These are phyloP conservation scores for Eupelmus urozonus DNA, from an alignment of 2,888 invertebrate species.

Conservation along the genomic window DNA sequence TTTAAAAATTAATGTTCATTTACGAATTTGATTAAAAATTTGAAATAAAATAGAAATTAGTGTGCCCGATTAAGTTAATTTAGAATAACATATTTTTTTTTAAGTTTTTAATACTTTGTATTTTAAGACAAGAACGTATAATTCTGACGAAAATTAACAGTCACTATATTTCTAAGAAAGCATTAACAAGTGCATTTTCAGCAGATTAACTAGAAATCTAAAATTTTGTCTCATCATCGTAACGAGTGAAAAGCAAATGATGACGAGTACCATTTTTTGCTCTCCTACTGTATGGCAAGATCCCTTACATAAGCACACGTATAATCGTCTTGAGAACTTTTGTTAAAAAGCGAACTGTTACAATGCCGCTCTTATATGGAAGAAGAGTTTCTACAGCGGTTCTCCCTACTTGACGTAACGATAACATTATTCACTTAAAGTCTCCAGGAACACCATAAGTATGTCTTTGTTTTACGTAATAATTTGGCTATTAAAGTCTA, in stretches of 20 bases:
- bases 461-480: constrained; percentile 23
- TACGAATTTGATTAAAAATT: too few relatives aligned
- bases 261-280: constrained; percentile 27
- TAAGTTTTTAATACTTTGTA: too few relatives aligned
- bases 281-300: constrained; percentile 17
- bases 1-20: too few relatives aligned
- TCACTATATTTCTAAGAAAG: background rate
- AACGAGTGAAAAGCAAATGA: constrained; percentile 16
- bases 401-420: constrained; percentile 11
- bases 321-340: constrained; percentile 54
- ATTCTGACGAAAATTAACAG: too few relatives aligned
- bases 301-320: constrained; percentile 40
- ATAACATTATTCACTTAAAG: constrained; percentile 21
- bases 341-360: constrained; percentile 36
- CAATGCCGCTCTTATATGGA: constrained; percentile 30
- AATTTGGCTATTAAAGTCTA: background rate
- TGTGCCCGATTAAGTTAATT: too few relatives aligned
- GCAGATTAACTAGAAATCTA: background rate
- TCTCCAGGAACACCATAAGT: background rate
- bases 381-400: constrained; percentile 36
- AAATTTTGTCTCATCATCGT: constrained; percentile 7
- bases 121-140: too few relatives aligned
- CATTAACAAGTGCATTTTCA: background rate
- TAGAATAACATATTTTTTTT: too few relatives aligned
- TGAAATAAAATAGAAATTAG: too few relatives aligned